Evolutionary conservation across 2,797 vertebrate genomes (phyloP), one percentile per base, ranked within the genome.

Genomic region (Girardinus metallicus): DNA sequence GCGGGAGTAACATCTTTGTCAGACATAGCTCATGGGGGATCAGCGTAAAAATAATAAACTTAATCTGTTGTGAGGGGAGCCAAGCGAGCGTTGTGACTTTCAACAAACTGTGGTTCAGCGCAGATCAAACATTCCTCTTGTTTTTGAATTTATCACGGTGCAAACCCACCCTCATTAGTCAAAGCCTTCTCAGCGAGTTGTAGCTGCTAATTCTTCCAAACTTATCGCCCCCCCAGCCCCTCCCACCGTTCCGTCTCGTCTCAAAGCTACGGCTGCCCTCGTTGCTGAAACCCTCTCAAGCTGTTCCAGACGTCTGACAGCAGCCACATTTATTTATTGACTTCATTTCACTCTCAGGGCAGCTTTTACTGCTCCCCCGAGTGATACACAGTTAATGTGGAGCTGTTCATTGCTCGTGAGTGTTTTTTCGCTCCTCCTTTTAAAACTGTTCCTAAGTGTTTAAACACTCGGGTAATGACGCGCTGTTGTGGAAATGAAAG

Each of bases 221-320:
- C 94, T 91, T 91, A 94, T 93, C 91, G 89, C 90, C 86, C 90
- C 18, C 31, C 43, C 11, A 9, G 44, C 4, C 49, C 49, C 16
- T 18, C 16, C 46, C 46, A 4, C 46, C 46, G 46, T 5, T 47
- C 15, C 16, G 2, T 11, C 87, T 92, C 88, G 86, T 92, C 94
- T 91, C 92, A 92, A 86, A 88, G 88, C 87, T 92, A 86, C 85
- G 88, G 92, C 90, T 81, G 84, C 91, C 88, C 89, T 64, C 21
- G 66, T 70, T 36, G 84, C 88, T 88, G 82, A 80, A 91, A 78
- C 85, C 86, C 88, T 94, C 93, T 94, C 92, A 95, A 89, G 92
- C 90, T 84, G 89, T 91, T 95, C 95, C 95, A 96, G 94, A 94
- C 92, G 88, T 95, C 93, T 95, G 94, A 96, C 95, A 95, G 91